phyloP scores from a whole-genome alignment of 1,140 invertebrate species.

The Brachionus angularis region DNA sequence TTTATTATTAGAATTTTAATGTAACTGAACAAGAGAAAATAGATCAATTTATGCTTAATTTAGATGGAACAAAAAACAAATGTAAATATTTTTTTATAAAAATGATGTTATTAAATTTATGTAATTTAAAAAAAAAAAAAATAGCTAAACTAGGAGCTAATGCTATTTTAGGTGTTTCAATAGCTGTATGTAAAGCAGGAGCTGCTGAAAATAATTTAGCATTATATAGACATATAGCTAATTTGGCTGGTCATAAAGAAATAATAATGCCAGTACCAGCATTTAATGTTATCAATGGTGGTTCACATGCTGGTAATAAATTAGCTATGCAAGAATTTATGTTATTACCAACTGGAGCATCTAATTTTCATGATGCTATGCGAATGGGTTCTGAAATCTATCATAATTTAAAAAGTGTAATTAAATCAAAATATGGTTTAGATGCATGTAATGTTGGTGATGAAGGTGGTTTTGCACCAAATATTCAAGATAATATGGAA shows the following conservation, averaged over 20 bases:
- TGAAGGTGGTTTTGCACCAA: slow-evolving; percentile 98
- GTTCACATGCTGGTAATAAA: slow-evolving; percentile 96
- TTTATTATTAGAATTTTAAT: slow-evolving; percentile 66
- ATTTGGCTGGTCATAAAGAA: slow-evolving; percentile 81
- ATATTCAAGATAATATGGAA: slow-evolving; percentile 93
- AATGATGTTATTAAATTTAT: too few species aligned
- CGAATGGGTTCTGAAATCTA: slow-evolving; percentile 95
- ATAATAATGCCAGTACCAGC: slow-evolving; percentile 91
- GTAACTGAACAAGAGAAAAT: slow-evolving; percentile 85
- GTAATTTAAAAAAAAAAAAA: too few species aligned
- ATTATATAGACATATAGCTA: slow-evolving; percentile 83
- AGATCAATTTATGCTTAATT: slow-evolving; percentile 82
- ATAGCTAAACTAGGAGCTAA: slow-evolving; percentile 89
- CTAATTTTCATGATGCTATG: slow-evolving; percentile 91
- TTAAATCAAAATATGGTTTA: slow-evolving; percentile 73
- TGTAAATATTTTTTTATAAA: too few species aligned
- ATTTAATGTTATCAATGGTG: slow-evolving; percentile 99
- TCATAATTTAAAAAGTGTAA: slow-evolving; percentile 86
- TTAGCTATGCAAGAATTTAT: slow-evolving; percentile 99
- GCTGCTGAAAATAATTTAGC: slow-evolving; percentile 74
- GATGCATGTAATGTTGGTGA: slow-evolving; percentile 96
- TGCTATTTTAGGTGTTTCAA: slow-evolving; percentile 90
- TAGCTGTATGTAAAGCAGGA: slow-evolving; percentile 91
- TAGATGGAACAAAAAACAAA: slow-evolving; percentile 97
- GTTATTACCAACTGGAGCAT: slow-evolving; percentile 85